Conservation (phyloP, 64 coral and sea anemone species). For the Montipora capricornis region DNA sequence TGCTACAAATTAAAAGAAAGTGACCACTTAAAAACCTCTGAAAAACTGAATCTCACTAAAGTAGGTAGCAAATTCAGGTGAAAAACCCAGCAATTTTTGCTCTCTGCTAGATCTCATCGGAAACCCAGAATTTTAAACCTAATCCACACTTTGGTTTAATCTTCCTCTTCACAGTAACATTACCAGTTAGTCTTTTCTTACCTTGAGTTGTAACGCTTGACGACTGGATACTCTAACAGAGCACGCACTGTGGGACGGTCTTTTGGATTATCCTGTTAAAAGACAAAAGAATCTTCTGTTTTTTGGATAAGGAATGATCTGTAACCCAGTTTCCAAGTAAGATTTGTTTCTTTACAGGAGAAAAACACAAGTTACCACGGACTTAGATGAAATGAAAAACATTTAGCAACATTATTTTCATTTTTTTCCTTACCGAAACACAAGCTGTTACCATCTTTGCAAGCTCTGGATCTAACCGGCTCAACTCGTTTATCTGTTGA, state of each 20-base stretch:
- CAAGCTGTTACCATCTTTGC: background rate
- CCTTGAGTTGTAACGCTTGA: background rate
- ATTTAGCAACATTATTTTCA: background rate
- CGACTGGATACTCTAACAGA: background rate
- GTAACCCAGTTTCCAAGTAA: no score
- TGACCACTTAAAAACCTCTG: no score
- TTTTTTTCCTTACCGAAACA: background rate
- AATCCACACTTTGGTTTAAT: no score
- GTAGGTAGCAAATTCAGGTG: no score
- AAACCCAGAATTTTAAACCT: no score
- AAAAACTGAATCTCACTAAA: no score
- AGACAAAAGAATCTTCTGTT: background rate
- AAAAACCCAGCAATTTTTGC: no score
- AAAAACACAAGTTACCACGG: background rate
- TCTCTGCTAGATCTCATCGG: no score
- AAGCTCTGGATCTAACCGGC: background rate
- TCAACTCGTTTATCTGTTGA: background rate
- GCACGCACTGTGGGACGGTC: background rate
- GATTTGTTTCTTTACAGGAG: no score
- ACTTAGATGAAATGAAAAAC: background rate
- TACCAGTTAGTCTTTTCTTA: no score
- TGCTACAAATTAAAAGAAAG: no score
- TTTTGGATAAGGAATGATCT: background rate
- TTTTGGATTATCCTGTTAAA: background rate
- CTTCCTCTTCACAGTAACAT: no score